Conservation (phyloP, 2,113 vertebrate species). For the Perca fluviatilis region DNA sequence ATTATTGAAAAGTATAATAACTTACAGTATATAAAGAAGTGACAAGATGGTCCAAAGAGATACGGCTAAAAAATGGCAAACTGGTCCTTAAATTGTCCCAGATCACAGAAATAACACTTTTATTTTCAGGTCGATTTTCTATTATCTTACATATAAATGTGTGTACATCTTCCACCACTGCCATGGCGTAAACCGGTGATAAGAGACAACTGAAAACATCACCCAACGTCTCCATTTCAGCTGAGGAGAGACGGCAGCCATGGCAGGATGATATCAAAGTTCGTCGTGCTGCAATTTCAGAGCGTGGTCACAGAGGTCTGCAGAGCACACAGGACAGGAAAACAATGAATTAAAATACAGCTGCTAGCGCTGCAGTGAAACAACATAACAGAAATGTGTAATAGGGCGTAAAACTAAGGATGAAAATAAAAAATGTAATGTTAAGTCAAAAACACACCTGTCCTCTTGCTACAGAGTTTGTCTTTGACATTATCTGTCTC, state of each 20-base stretch:
- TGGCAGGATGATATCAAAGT: slow-evolving; percentile 83
- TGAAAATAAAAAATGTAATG: background rate
- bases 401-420: background rate
- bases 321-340: slow-evolving; percentile 35
- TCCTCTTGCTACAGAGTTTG: slow-evolving; percentile 95
- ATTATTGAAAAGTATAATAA: slow-evolving; percentile 16
- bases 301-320: slow-evolving; percentile 96
- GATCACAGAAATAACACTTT: slow-evolving; percentile 20
- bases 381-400: background rate
- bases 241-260: slow-evolving; percentile 10
- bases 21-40: slow-evolving; percentile 8
- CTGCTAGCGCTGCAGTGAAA: rapidly evolving
- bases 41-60: slow-evolving; percentile 4
- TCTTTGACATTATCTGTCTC: slow-evolving; percentile 95
- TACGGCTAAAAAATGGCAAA: background rate
- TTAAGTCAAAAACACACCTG: slow-evolving; percentile 82
- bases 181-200: slow-evolving; percentile 4
- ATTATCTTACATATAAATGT: slow-evolving; percentile 14
- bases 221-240: slow-evolving; percentile 33
- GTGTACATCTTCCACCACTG: slow-evolving; percentile 33
- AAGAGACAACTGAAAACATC: slow-evolving; percentile 39
- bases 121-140: slow-evolving; percentile 10
- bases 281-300: slow-evolving; percentile 92
- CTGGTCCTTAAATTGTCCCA: slow-evolving; percentile 24
- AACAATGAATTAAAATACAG: background rate